Base-by-base conservation (phyloP, 2,888 invertebrate species). In the Scelioninae gen. 1 region DNA sequence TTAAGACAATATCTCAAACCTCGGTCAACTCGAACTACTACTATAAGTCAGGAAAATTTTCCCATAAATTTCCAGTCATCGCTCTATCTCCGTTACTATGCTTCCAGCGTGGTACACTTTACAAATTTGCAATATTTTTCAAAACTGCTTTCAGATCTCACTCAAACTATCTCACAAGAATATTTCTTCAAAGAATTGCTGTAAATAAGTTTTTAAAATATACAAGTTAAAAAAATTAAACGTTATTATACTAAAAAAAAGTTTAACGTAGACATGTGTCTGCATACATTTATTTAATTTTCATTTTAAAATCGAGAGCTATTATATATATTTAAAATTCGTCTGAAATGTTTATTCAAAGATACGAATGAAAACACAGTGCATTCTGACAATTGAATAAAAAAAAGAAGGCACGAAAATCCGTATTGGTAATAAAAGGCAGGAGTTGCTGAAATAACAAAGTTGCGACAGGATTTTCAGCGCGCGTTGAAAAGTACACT, bases 1-100 rank as follows among this genome's bases (percentile, higher is more conserved):
- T 78, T 79, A 66, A 58, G 76, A 76, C 80, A 66, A 84, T 86
- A 84, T 85, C 85, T 79, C 65, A 85, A 82, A 82, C 62, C 60
- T 32, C 34, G 65, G 16, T 58, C 60, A 53, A 68, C 74, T 60
- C 58, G 31, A 47, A 43, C 66, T 47, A 58, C 80, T 53, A 63
- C 79, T 60, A 49, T n/a, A n/a, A 45, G 31, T 45, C 51, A 29
- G 10, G 40, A 40, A 40, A 40, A 40, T 40, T 40, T 11, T 40
- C 40, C 10, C 40, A 40, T 40, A 40, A 40, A 40, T 40, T 40
- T 10, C 7, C 7, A 5, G 8, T 40, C 40, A 40, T 10, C 40
- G 3, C 11, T 40, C 10, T 10, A 10, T 40, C 40, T 40, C 3
- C 10, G 3, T 40, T 40, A 40, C n/a, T n/a, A n/a, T n/a, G n/a